Evolutionary conservation across 1,140 invertebrate species (phyloP).

Genomic region (Carposina sasakii): DNA sequence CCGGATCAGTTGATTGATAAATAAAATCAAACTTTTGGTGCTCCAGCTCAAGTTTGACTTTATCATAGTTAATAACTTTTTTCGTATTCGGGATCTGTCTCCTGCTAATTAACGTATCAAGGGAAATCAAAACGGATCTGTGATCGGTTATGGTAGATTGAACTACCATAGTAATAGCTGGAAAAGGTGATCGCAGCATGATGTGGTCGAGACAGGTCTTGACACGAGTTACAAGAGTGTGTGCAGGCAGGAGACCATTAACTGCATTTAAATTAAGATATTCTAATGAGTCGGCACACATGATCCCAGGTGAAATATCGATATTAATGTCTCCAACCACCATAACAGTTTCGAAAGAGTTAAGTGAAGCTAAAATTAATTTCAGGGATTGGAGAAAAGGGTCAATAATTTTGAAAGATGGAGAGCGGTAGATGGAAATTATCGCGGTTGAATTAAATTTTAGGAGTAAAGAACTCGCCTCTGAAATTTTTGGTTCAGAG

Average conservation of each 20-base stretch:
- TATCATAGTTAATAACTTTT: neutral
- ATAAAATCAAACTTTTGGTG: neutral
- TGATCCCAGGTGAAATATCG: neutral
- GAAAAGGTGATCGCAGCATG: neutral
- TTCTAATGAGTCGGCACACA: neutral
- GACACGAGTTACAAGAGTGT: neutral
- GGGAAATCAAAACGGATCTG: neutral
- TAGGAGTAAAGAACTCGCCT: neutral
- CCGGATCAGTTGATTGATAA: neutral
- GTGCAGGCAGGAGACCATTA: neutral
- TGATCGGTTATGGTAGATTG: neutral
- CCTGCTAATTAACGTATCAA: neutral
- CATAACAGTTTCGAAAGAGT: neutral
- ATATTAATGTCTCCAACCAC: conserved; percentile 1
- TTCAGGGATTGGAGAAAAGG: neutral
- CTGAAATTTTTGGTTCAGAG: neutral
- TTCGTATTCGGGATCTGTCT: neutral
- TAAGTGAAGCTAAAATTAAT: neutral
- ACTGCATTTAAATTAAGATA: neutral
- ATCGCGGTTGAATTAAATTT: neutral
- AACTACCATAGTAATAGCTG: neutral
- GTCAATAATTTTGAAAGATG: neutral
- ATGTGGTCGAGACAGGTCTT: neutral
- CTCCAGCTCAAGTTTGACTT: neutral
- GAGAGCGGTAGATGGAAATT: neutral